Evolutionary conservation across 2,888 invertebrate species (phyloP), one percentile per base, ranked within the genome.

Genomic region (Athrips mouffetella): DNA sequence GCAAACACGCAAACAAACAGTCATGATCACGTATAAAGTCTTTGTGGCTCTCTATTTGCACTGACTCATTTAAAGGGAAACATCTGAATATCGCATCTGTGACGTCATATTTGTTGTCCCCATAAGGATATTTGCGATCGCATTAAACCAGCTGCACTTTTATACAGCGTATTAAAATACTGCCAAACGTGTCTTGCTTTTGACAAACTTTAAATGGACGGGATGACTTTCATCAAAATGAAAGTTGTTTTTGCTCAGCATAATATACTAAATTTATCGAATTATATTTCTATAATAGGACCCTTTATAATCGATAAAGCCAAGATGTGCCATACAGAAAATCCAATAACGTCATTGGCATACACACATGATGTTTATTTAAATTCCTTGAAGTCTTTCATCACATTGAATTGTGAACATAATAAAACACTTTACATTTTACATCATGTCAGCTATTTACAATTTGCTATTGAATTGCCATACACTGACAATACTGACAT

Each of bases 1-100:
- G 76, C 67, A 77, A 76, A 71, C 63, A 58, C 55, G 73, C 72
- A 83, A 85, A 85, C 78, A 82, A 54, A 85, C 78, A 81, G 54
- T 61, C 69, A 82, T 84, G 72, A 81, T 84, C 72, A 67, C 67
- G 71, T 72, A 76, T 75, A 68, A 69, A 79, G 71, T 69, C 78
- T 85, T 85, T 85, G 82, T 83, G 76, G 72, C 65, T 58, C 63
- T 65, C 63, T 80, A 68, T 84, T 81, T 80, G 69, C 7, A 18
- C 31, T 44, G 86, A 85, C 66, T 86, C 86, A 85, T 65, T 65
- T 66, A 58, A 72, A 73, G 70, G 72, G 70, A 74, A 73, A 59
- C 54, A 59, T 67, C 60, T 61, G 60, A 62, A 63, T 68, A 73
- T 70, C 65, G 67, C 67, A 68, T 71, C 72, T 66, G 66, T 64